Conservation (phyloP, 1,140 invertebrate species). For the Rhynchophorus ferrugineus region DNA sequence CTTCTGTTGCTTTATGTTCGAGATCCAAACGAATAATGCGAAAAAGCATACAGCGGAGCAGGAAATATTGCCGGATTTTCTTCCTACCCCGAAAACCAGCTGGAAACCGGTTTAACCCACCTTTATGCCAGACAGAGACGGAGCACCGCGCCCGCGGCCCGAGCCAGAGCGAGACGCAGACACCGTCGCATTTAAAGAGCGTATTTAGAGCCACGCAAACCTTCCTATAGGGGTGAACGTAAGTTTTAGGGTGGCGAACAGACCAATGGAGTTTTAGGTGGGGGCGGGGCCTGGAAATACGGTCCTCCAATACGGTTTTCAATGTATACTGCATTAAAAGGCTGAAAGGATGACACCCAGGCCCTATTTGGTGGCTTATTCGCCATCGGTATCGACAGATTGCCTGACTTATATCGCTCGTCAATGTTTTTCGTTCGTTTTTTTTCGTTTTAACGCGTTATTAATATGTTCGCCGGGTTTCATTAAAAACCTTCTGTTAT, state of each 20-base stretch:
- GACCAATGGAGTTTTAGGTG: slow-evolving; percentile 37
- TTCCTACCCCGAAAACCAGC: slow-evolving; percentile 31
- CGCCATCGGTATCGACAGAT: slow-evolving; percentile 24
- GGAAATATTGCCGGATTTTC: slow-evolving; percentile 41
- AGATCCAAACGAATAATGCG: slow-evolving; percentile 36
- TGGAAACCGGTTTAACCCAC: slow-evolving; percentile 31
- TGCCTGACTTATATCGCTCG: slow-evolving; percentile 15
- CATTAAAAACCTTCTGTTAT: slow-evolving; percentile 12
- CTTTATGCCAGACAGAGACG: slow-evolving; percentile 27
- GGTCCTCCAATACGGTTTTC: slow-evolving; percentile 43
- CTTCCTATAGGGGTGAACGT: slow-evolving; percentile 41
- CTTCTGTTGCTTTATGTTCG: slow-evolving; percentile 9
- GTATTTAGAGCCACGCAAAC: slow-evolving; percentile 33
- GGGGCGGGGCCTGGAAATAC: slow-evolving; percentile 40
- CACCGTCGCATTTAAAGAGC: slow-evolving; percentile 29
- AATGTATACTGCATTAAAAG: slow-evolving; percentile 32
- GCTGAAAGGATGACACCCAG: slow-evolving; percentile 13
- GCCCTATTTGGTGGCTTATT: slow-evolving; percentile 17
- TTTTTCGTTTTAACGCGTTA: slow-evolving; percentile 6
- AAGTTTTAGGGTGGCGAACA: slow-evolving; percentile 37
- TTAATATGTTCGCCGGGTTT: slow-evolving; percentile 10
- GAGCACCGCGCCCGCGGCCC: neutral
- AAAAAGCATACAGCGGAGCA: slow-evolving; percentile 37
- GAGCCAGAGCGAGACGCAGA: slow-evolving; percentile 20
- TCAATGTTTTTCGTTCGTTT: slow-evolving; percentile 16